Conservation (phyloP, 1,140 invertebrate species). For the Lepidurus couesii region DNA sequence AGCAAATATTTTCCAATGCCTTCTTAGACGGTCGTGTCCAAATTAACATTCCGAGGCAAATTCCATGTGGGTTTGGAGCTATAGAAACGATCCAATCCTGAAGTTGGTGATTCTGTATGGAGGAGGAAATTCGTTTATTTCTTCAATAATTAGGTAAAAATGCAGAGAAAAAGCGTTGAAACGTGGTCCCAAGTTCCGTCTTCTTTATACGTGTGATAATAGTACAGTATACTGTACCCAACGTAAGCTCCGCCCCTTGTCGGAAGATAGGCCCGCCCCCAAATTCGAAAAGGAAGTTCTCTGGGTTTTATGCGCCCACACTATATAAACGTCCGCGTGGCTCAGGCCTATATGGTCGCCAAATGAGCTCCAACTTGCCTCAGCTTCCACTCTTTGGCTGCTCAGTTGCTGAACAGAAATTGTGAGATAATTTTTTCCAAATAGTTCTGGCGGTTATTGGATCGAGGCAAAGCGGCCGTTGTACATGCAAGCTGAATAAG, state of each 20-base stretch:
- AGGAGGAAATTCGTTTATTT: no score
- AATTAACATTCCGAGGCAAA: not conserved
- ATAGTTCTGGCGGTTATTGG: no score
- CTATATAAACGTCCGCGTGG: slow-evolving; percentile 17
- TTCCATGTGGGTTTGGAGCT: no score
- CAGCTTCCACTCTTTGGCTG: not conserved
- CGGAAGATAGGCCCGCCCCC: not conserved
- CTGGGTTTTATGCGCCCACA: not conserved
- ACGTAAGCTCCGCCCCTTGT: not conserved
- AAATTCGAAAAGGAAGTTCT: not conserved
- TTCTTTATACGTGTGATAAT: not conserved
- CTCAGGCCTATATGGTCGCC: not conserved
- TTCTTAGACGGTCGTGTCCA: not conserved
- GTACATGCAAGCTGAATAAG: no score
- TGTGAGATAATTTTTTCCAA: no score
- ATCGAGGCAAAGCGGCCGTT: no score
- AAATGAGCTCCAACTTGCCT: not conserved
- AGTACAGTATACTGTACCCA: not conserved
- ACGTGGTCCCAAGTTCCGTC: slow-evolving; percentile 11
- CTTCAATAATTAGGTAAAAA: no score
- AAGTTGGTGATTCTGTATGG: no score
- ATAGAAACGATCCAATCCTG: no score
- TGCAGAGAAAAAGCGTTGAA: not conserved
- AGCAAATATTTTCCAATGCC: not conserved
- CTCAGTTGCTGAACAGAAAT: not conserved